A percentile compares a stretch with the other conserved stretches of the same genome.
These are phyloP conservation scores for Elgaria multicarinata DNA, from an alignment of 2,113 vertebrate genomes.

Conservation along the genomic window DNA sequence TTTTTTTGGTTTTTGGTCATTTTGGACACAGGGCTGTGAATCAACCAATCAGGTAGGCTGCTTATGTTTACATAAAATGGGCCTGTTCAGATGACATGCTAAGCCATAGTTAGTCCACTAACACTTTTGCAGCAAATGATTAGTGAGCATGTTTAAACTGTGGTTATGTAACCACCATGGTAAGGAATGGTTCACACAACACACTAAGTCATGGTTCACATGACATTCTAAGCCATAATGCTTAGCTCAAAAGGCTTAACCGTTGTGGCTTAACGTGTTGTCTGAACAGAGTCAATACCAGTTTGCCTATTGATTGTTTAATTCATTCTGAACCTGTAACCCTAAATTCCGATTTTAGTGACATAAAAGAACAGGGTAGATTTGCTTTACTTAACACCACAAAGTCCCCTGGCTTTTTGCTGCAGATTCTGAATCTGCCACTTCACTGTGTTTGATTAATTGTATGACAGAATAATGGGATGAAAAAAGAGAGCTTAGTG, in stretches of 20 bases:
- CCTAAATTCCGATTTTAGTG: constrained; percentile 15
- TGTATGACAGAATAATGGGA: background rate
- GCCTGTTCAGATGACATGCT: no score
- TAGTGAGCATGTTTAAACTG: no score
- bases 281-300: no score
- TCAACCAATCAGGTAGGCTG: constrained; percentile 3
- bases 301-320: background rate
- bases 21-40: constrained; percentile 43
- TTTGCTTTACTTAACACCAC: background rate
- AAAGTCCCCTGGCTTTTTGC: background rate
- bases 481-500: background rate
- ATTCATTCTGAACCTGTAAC: background rate
- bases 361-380: background rate
- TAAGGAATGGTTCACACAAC: no score
- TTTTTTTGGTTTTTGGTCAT: constrained; percentile 32
- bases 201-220: no score
- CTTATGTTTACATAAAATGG: background rate
- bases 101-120: no score
- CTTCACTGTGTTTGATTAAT: background rate
- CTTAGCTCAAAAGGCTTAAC: no score
- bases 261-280: no score
- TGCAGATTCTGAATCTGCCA: background rate
- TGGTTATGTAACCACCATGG: no score
- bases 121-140: no score
- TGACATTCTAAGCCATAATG: no score